Evolutionary conservation across 1,140 invertebrate genomes (phyloP).

Genomic region (Euwallacea fornicatus): DNA sequence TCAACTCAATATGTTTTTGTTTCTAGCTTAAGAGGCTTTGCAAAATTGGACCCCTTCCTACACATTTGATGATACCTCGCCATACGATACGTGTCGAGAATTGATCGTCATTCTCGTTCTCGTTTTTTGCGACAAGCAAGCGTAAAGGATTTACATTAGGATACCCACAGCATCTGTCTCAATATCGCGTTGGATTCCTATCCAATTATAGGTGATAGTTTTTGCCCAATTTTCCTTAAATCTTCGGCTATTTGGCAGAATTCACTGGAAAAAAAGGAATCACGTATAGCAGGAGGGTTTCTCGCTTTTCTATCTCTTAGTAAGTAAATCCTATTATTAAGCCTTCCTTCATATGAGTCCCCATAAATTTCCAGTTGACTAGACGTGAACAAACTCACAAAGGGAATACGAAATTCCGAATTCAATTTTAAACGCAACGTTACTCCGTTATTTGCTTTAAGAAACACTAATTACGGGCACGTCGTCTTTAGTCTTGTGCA

Average conservation of each 20-base stretch:
- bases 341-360: background rate
- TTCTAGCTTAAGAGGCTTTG: constrained; percentile 10
- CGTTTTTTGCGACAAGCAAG: too few relatives aligned
- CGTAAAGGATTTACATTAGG: too few relatives aligned
- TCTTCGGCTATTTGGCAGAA: too few relatives aligned
- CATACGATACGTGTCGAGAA: constrained; percentile 11
- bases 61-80: constrained; percentile 2
- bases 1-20: background rate
- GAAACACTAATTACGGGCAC: constrained; percentile 14
- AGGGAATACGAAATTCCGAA: constrained; percentile 24
- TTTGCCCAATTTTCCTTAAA: too few relatives aligned
- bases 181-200: too few relatives aligned
- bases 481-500: constrained; percentile 15
- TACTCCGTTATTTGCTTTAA: constrained; percentile 22
- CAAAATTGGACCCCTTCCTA: background rate
- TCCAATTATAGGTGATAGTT: too few relatives aligned
- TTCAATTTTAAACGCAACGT: constrained; percentile 26
- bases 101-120: background rate
- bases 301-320: too few relatives aligned
- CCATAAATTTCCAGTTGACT: constrained; percentile 19
- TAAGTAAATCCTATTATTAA: constrained; percentile 11
- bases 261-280: too few relatives aligned
- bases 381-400: constrained; percentile 24
- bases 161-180: too few relatives aligned
- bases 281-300: too few relatives aligned